A percentile compares a stretch with the other conserved stretches of the same genome.
phyloP scores from a whole-genome alignment of 2,888 invertebrate genomes.

The Andrena hattorfiana region DNA sequence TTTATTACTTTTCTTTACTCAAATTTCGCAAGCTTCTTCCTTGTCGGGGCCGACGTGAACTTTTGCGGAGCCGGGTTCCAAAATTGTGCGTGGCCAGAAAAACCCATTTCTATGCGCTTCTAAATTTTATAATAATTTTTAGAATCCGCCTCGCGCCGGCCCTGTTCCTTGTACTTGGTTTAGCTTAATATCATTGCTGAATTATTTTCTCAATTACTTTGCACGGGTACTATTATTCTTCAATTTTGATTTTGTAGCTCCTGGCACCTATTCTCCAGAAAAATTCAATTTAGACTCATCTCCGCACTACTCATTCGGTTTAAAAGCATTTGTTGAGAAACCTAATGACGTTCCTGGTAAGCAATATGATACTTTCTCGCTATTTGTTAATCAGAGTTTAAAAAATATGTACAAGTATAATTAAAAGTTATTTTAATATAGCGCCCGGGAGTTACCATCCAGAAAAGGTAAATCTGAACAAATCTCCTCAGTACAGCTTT shows the following conservation, averaged over 20 bases:
- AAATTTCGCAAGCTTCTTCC: background rate
- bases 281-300: conserved; percentile 88
- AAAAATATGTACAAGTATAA: background rate
- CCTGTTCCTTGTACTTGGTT: background rate
- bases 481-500: conserved; percentile 77
- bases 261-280: conserved; percentile 83
- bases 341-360: conserved; percentile 88
- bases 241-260: conserved; percentile 67
- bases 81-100: no score
- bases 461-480: conserved; percentile 77
- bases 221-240: no score
- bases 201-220: no score
- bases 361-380: conserved; percentile 7
- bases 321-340: conserved; percentile 88
- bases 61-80: no score
- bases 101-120: no score
- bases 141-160: no score
- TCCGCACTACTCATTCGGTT: conserved; percentile 89
- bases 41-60: no score
- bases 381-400: background rate
- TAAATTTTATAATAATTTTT: no score
- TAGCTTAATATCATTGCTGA: background rate
- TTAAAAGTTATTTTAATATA: conserved; percentile 43
- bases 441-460: conserved; percentile 79
- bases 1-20: background rate